These are phyloP conservation scores for Brachyistius frenatus DNA, from an alignment of 2,113 vertebrate genomes.

Conservation along the genomic window DNA sequence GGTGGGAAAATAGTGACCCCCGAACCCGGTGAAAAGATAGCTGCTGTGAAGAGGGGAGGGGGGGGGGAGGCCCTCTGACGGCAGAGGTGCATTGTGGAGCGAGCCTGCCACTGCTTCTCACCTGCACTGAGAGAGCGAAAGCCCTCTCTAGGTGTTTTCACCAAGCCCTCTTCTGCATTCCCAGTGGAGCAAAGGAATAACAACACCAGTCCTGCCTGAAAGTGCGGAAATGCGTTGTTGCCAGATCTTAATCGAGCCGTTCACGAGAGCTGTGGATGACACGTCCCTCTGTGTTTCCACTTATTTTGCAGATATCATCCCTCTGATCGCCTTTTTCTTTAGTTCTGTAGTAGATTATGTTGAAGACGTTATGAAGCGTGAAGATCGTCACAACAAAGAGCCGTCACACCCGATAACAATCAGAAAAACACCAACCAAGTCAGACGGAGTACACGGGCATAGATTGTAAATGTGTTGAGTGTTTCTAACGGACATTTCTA, in stretches of 20 bases:
- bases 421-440: constrained; percentile 59
- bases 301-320: constrained; percentile 65
- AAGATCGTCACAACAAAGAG: constrained; percentile 73
- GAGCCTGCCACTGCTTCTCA: constrained; percentile 59
- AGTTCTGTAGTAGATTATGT: constrained; percentile 69
- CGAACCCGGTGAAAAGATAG: constrained; percentile 85
- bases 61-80: constrained; percentile 1
- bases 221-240: constrained; percentile 70
- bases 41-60: constrained; percentile 34
- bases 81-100: constrained; percentile 61
- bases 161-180: constrained; percentile 75
- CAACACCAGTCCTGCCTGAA: constrained; percentile 70
- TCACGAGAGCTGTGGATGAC: constrained; percentile 53
- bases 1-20: constrained; percentile 92
- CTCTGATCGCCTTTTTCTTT: constrained; percentile 73
- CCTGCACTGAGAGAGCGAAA: constrained; percentile 70
- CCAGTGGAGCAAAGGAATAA: constrained; percentile 80
- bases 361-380: constrained; percentile 72
- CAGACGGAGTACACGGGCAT: constrained; percentile 27
- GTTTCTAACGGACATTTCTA: constrained; percentile 14
- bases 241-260: constrained; percentile 78
- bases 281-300: constrained; percentile 41
- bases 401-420: constrained; percentile 77
- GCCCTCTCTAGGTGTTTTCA: constrained; percentile 76
- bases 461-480: constrained; percentile 25